phyloP scores from a whole-genome alignment of 2,113 vertebrate species.

The Ammodytes dubius region DNA sequence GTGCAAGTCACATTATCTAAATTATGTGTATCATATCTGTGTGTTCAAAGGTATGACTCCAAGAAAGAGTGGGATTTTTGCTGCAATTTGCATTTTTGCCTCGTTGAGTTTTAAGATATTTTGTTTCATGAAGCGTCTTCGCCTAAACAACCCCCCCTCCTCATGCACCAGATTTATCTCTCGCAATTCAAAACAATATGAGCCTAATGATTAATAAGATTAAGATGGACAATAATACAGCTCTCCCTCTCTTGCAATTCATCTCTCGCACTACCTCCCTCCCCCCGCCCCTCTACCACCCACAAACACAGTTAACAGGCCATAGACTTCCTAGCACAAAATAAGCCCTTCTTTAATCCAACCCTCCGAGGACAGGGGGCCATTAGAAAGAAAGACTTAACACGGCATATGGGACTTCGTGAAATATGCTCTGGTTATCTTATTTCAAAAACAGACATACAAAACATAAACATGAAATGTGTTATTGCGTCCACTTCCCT shows the following conservation, averaged over 20 bases:
- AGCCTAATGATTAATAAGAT: slow-evolving; percentile 35
- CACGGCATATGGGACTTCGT: slow-evolving; percentile 51
- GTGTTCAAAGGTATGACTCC: not conserved
- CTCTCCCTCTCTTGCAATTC: not conserved
- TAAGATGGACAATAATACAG: slow-evolving; percentile 41
- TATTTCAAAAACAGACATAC: slow-evolving; percentile 41
- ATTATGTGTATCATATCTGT: not conserved
- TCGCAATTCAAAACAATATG: slow-evolving; percentile 26
- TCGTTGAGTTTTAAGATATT: not conserved
- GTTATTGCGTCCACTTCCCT: not conserved
- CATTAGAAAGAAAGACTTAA: slow-evolving; percentile 62
- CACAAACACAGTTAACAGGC: slow-evolving; percentile 44
- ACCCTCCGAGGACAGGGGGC: slow-evolving; percentile 46
- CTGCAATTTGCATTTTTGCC: not conserved
- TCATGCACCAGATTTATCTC: slow-evolving; percentile 1
- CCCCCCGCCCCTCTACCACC: not conserved
- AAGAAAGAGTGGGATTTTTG: not conserved
- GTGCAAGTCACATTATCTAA: not conserved
- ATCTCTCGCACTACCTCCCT: not conserved
- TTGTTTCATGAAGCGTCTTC: not conserved
- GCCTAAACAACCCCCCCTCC: not conserved
- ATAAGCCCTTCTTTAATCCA: slow-evolving; percentile 51
- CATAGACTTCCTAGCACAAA: slow-evolving; percentile 34
- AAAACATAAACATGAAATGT: slow-evolving; percentile 28
- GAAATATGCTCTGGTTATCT: slow-evolving; percentile 57